phyloP scores from a whole-genome alignment of 2,113 vertebrate genomes.

The Nothobranchius furzeri region DNA sequence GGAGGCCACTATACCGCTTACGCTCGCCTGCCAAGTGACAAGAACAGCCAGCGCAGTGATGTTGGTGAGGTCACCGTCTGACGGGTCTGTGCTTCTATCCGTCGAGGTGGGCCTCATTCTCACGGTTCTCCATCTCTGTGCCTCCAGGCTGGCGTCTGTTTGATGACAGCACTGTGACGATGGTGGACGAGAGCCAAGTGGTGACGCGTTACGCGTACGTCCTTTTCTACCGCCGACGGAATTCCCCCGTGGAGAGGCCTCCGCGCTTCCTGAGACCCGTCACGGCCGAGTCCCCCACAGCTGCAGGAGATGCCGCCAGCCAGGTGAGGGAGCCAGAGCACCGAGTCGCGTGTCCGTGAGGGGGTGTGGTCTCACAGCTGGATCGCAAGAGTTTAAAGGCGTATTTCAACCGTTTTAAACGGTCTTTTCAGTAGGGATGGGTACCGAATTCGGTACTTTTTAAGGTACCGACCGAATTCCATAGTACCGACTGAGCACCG shows the following conservation, averaged over 20 bases:
- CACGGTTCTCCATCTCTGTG: neutral
- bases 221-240: constrained; percentile 94
- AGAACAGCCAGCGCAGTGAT: constrained; percentile 97
- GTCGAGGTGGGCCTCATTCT: neutral
- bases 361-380: too few species aligned
- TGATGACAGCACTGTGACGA: constrained; percentile 97
- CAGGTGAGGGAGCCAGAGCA: constrained; percentile 85
- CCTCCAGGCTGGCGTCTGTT: constrained; percentile 94
- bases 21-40: constrained; percentile 91
- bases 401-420: too few species aligned
- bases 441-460: too few species aligned
- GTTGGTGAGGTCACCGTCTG: constrained; percentile 83
- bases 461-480: too few species aligned
- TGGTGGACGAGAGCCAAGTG: constrained; percentile 96
- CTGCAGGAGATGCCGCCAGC: constrained; percentile 85
- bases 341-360: too few species aligned
- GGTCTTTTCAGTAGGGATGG: too few species aligned
- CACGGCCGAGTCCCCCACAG: constrained; percentile 79
- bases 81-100: neutral
- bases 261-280: constrained; percentile 78
- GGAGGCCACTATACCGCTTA: constrained; percentile 98
- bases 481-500: too few species aligned
- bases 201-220: constrained; percentile 97
- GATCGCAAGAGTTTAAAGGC: too few species aligned
- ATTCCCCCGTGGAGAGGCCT: constrained; percentile 95